Evolutionary conservation across 2,113 vertebrate genomes (phyloP).

Genomic region (Struthio camelus): DNA sequence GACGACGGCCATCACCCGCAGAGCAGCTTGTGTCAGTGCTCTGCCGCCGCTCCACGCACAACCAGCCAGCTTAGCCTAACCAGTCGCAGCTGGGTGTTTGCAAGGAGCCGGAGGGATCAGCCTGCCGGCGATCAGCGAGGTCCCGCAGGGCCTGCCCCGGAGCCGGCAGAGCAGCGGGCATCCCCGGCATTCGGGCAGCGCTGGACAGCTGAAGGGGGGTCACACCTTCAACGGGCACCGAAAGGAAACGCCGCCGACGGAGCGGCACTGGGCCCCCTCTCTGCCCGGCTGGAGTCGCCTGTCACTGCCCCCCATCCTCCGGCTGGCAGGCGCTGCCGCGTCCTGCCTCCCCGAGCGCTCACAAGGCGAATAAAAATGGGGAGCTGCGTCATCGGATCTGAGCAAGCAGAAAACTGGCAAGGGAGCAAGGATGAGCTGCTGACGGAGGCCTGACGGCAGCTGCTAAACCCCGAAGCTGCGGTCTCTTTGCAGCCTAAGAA

Average conservation of each 20-base stretch:
- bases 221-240: not conserved
- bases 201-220: not conserved
- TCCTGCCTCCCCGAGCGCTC: fast-evolving
- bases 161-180: not conserved
- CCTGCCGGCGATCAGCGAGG: not conserved
- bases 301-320: fast-evolving
- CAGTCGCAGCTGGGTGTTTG: not conserved
- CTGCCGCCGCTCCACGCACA: not conserved
- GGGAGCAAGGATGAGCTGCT: not conserved
- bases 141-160: not conserved
- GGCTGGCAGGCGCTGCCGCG: fast-evolving
- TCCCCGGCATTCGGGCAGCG: not conserved
- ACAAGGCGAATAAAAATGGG: fast-evolving
- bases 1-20: not conserved
- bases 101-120: not conserved
- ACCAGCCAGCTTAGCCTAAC: not conserved
- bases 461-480: fast-evolving
- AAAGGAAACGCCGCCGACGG: fast-evolving
- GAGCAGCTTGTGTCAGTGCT: not conserved
- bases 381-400: not conserved
- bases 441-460: not conserved
- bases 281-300: not conserved
- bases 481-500: not conserved
- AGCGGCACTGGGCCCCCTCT: fast-evolving
- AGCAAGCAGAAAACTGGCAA: fast-evolving